These are phyloP conservation scores for Scarus forsteni DNA, from an alignment of 2,797 vertebrate species.

Conservation along the genomic window DNA sequence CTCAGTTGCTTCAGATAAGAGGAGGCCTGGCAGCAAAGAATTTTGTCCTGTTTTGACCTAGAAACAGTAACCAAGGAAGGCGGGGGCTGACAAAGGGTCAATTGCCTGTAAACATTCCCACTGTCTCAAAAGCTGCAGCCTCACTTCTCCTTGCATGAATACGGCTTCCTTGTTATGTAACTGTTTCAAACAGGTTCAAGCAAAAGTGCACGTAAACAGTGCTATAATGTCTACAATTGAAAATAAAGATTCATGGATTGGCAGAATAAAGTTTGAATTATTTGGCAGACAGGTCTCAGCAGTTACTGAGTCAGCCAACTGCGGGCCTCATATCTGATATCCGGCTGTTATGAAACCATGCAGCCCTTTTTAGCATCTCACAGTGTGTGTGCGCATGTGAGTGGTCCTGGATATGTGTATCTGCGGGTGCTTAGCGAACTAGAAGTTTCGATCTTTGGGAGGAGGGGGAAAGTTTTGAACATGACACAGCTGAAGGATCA, in stretches of 20 bases:
- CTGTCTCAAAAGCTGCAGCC: neutral
- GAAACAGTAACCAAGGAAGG: too few species aligned
- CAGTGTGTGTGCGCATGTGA: neutral
- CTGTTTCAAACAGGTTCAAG: neutral
- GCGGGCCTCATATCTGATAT: constrained; percentile 25
- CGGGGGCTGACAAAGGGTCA: too few species aligned
- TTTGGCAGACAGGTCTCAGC: neutral
- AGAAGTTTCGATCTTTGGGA: constrained; percentile 27
- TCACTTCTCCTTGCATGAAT: neutral
- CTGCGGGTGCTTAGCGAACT: neutral
- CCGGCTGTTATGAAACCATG: constrained; percentile 39
- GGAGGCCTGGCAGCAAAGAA: too few species aligned
- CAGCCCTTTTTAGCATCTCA: constrained; percentile 10
- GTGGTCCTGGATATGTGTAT: constrained; percentile 19
- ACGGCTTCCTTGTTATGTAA: neutral
- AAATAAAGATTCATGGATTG: neutral
- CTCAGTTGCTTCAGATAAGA: too few species aligned
- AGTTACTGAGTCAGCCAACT: neutral
- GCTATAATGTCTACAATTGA: neutral
- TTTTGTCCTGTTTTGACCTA: too few species aligned
- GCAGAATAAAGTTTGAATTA: neutral
- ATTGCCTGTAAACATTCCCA: too few species aligned
- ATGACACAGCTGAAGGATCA: constrained; percentile 17
- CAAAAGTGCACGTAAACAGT: neutral
- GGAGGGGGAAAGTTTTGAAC: constrained; percentile 6